phyloP scores from a whole-genome alignment of 2,113 vertebrate genomes.

The Empidonax alnorum region DNA sequence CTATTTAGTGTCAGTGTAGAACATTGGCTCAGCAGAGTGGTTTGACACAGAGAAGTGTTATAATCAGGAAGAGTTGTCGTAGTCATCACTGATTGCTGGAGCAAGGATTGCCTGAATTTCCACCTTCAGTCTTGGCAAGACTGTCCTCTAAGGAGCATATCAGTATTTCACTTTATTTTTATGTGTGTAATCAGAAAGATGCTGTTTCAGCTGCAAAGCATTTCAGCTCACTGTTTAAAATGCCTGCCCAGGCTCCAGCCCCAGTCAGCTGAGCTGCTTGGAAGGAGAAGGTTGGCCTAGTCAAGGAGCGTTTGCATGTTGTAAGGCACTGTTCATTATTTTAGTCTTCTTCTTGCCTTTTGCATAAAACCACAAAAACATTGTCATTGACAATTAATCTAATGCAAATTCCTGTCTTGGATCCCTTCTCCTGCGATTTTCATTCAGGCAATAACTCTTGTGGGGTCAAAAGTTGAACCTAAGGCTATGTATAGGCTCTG shows the following conservation, averaged over 20 bases:
- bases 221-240: not conserved
- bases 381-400: constrained; percentile 31
- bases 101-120: not conserved
- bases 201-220: not conserved
- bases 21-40: not conserved
- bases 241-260: not conserved
- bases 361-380: constrained; percentile 28
- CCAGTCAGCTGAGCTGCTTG: not conserved
- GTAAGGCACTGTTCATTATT: not conserved
- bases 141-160: not conserved
- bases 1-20: not conserved
- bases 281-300: not conserved
- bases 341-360: constrained; percentile 12
- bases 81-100: not conserved
- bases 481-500: constrained; percentile 18
- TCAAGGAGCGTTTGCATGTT: not conserved
- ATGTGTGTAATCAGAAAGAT: not conserved
- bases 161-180: not conserved
- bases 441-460: not conserved
- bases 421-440: constrained; percentile 2
- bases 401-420: constrained; percentile 37
- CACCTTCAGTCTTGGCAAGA: not conserved
- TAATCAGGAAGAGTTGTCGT: not conserved
- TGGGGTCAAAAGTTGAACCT: constrained; percentile 52
- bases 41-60: not conserved